Percentiles rank a stretch among this genome's conserved stretches.
Conservation (phyloP, 2,797 vertebrate genomes). For the Phaenicophaeus curvirostris region DNA sequence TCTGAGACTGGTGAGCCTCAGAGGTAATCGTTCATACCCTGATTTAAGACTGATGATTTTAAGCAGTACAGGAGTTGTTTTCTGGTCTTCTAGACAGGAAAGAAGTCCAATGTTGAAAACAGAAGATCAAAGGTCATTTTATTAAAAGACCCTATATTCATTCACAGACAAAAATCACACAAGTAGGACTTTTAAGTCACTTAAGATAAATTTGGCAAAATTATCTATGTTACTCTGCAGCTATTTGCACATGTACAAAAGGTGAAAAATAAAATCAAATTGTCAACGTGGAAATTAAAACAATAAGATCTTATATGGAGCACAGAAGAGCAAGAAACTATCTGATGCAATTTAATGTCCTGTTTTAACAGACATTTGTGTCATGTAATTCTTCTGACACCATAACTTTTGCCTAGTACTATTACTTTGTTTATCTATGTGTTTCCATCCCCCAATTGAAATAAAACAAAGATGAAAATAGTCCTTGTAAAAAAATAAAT, state of each 20-base stretch:
- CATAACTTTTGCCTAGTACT: neutral
- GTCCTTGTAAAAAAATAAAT: neutral
- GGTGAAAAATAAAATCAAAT: neutral
- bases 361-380: neutral
- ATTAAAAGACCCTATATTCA: neutral
- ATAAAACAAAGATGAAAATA: neutral
- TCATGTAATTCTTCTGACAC: neutral
- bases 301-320: neutral
- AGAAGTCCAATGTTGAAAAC: neutral
- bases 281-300: neutral
- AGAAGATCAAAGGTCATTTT: neutral
- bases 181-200: neutral
- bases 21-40: neutral
- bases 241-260: neutral
- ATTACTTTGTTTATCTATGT: neutral
- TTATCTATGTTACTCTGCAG: neutral
- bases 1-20: neutral
- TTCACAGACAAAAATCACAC: neutral
- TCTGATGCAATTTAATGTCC: neutral
- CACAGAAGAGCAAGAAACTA: neutral
- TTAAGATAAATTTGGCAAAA: neutral
- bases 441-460: neutral
- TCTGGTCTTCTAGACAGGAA: neutral
- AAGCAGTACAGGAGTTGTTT: accelerated
- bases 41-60: neutral